Evolutionary conservation across 2,113 vertebrate genomes (phyloP), one percentile per base, ranked within the genome.

Genomic region (Pelobates fuscus): DNA sequence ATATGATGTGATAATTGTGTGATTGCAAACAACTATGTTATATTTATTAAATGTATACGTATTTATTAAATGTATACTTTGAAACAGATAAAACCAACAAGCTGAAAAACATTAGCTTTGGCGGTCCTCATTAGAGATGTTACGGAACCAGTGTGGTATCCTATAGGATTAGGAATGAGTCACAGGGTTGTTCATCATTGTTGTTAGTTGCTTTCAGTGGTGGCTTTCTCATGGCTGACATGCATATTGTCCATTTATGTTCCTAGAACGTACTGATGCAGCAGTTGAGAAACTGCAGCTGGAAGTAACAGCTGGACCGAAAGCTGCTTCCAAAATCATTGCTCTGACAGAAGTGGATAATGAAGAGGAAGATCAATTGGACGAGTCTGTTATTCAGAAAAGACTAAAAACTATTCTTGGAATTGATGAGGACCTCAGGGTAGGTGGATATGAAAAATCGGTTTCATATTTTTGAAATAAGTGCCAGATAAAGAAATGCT

Each of bases 251-350:
- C 1, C 43, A 6, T 11, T 44, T 14, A 67, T 65, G 1, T 79
- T 49, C 84, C 8, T 52, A 86, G 83, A 75, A 82, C 64, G 63
- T 55, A 84, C 86, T 82, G 89, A 80, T 49, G 77, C 79, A 79
- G 77, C 59, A 2, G 71, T 92, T 72, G 89, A 94, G 72, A 94
- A 87, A 86, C 82, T 94, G 21, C 83, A 90, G 64, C 18, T 93
- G 72, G 90, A 95, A 44, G 32, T 93, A 46, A 88, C 92, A 46
- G 57, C 86, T 69, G 91, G 91, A 84, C 79, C 86, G 68, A 89
- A 72, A 77, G 87, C 89, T 78, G 88, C 88, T 76, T 84, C 89
- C 63, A 92, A 87, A 81, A 80, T 92, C 52, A 80, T 88, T 18
- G 80, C 85, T 6, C 78, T 86, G 26, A 85, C 88, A 29, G 84